Evolutionary conservation across 2,888 invertebrate genomes (phyloP).

Genomic region (Luffia ferchaultella): DNA sequence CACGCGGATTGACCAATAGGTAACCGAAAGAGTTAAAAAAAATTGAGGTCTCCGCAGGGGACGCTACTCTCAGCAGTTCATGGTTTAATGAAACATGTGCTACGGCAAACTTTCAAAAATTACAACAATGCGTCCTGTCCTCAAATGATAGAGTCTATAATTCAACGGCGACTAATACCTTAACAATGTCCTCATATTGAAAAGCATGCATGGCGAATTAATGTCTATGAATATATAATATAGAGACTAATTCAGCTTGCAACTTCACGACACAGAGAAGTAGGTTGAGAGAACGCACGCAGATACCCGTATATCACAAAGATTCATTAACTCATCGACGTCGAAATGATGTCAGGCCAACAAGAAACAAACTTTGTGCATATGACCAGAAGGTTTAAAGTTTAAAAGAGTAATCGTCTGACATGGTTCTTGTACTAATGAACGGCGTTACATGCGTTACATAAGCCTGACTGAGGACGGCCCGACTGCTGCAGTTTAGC

Average conservation of each 20-base stretch:
- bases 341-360: slow-evolving; percentile 18
- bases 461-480: neutral
- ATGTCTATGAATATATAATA: neutral
- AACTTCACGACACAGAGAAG: slow-evolving; percentile 29
- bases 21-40: slow-evolving; percentile 58
- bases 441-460: neutral
- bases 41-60: slow-evolving; percentile 61
- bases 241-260: neutral
- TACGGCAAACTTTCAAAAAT: slow-evolving; percentile 22
- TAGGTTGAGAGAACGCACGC: slow-evolving; percentile 62
- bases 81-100: slow-evolving; percentile 62
- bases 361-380: slow-evolving; percentile 23
- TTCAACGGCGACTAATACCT: slow-evolving; percentile 19
- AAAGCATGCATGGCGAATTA: neutral
- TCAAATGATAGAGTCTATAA: slow-evolving; percentile 32
- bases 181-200: neutral
- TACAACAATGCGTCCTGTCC: slow-evolving; percentile 27
- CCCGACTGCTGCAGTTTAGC: neutral
- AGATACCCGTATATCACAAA: slow-evolving; percentile 56
- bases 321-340: slow-evolving; percentile 49
- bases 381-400: neutral
- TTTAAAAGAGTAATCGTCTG: neutral
- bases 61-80: slow-evolving; percentile 62
- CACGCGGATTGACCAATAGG: slow-evolving; percentile 51
- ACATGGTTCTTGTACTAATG: neutral